Evolutionary conservation across 2,113 vertebrate genomes (phyloP).

Genomic region (Meriones unguiculatus): DNA sequence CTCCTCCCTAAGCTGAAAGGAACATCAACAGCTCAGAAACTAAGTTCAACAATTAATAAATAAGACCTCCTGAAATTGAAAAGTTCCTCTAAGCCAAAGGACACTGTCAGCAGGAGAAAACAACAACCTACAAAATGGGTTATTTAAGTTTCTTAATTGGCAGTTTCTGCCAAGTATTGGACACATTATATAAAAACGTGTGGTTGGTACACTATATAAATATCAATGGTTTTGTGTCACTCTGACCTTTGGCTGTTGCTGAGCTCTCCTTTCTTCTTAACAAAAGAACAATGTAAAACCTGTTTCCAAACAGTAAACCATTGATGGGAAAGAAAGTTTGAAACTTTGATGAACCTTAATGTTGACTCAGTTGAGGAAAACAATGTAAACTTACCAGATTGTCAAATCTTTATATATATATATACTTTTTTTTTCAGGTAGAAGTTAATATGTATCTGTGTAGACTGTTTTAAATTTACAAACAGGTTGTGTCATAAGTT

Average conservation of each 20-base stretch:
- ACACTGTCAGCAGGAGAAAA: too few relatives aligned
- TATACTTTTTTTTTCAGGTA: not conserved
- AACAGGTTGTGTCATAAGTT: not conserved
- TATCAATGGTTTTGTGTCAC: not conserved
- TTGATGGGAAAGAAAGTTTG: not conserved
- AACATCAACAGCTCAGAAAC: too few relatives aligned
- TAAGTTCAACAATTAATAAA: too few relatives aligned
- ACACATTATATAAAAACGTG: not conserved
- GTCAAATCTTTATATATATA: not conserved
- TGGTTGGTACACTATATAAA: not conserved
- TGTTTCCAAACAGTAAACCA: not conserved
- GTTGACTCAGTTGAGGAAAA: not conserved
- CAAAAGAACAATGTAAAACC: not conserved
- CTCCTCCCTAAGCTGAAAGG: not conserved
- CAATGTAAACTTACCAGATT: not conserved
- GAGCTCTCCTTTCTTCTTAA: fast-evolving
- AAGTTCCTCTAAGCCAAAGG: too few relatives aligned
- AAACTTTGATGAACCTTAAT: not conserved
- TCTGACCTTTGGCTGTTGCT: not conserved
- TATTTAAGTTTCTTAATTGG: not conserved
- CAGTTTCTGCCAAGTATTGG: not conserved
- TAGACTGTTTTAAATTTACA: not conserved
- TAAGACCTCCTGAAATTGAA: too few relatives aligned
- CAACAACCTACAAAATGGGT: too few relatives aligned
- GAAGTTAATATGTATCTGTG: not conserved